phyloP scores from a whole-genome alignment of 2,113 vertebrate genomes.

The Neolamprologus tretocephalus region DNA sequence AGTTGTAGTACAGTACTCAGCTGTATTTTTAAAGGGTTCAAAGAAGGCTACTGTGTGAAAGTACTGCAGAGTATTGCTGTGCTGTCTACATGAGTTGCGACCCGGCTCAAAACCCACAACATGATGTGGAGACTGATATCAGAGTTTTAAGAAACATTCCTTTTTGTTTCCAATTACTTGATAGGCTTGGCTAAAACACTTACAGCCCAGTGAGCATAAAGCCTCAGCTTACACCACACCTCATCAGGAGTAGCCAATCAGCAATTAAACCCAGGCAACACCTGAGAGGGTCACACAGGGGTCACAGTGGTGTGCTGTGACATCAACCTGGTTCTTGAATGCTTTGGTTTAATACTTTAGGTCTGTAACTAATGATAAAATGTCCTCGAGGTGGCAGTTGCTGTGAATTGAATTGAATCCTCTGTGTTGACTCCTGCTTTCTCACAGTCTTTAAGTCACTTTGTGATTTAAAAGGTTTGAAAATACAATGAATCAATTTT shows the following conservation, averaged over 20 bases:
- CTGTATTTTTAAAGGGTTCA: not conserved
- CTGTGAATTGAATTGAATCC: not conserved
- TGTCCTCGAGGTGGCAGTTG: not conserved
- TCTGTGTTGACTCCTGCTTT: not conserved
- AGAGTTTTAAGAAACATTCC: not conserved
- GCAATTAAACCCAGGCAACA: not conserved
- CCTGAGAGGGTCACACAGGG: not conserved
- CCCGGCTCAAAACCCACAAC: not conserved
- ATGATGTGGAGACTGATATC: not conserved
- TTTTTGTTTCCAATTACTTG: not conserved
- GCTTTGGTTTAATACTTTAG: not conserved
- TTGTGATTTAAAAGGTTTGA: not conserved
- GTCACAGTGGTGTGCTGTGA: not conserved
- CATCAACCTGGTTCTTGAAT: not conserved
- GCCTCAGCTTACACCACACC: not conserved
- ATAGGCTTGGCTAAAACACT: not conserved
- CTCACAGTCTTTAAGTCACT: not conserved
- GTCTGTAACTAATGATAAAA: not conserved
- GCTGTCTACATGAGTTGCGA: not conserved
- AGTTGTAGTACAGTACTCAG: not conserved
- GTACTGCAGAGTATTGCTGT: not conserved
- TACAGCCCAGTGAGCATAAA: not conserved
- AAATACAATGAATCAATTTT: not conserved
- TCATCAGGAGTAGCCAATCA: not conserved
- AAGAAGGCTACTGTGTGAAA: not conserved